Evolutionary conservation across 2,797 vertebrate genomes (phyloP), one percentile per base, ranked within the genome.

Genomic region (Phrynocephalus vlangalii): DNA sequence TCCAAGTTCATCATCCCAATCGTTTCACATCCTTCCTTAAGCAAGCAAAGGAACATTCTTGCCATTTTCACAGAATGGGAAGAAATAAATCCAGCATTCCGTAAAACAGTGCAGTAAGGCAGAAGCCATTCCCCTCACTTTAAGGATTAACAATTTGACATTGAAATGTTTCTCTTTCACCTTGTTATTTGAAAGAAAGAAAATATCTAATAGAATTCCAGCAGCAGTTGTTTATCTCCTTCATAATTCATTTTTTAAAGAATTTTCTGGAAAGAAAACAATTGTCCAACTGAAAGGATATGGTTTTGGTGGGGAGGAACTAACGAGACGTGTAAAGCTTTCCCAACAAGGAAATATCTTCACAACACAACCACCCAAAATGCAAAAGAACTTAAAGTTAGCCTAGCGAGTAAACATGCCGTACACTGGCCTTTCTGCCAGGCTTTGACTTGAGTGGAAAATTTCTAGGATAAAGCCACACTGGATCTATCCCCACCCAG

Each of bases 1-100:
- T 30, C 81, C 30, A 8, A 15, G 38, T 90, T 91, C 89, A 75
- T 82, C 75, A 72, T 87, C 81, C 80, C 77, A 30, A 82, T 82
- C 33, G n/a, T 13, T 86, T 71, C 2, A 3, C 24, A 70, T 84
- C 87, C 91, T 90, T 63, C 38, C 20, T 89, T 86, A 77, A 5
- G 83, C 0, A 38, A 88, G 78, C 16, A 85, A 91, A 86, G 0
- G 0, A 28, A 84, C 86, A 75, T 91, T 93, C 86, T 83, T 89
- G 48, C 28, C 83, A 56, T 91, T 93, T 80, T 92, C 86, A 28
- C 48, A 85, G 44, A 24, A 48, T 33, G 82, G 83, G 89, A 86
- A 56, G 84, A 92, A 90, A 66, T 52, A 50, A 68, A 50, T 16
- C 22, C 2, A 83, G 24, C 24, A 3, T 15, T 87, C 18, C 63